These are phyloP conservation scores for Pentalonia nigronervosa DNA, from an alignment of 1,140 invertebrate species.

Conservation along the genomic window DNA sequence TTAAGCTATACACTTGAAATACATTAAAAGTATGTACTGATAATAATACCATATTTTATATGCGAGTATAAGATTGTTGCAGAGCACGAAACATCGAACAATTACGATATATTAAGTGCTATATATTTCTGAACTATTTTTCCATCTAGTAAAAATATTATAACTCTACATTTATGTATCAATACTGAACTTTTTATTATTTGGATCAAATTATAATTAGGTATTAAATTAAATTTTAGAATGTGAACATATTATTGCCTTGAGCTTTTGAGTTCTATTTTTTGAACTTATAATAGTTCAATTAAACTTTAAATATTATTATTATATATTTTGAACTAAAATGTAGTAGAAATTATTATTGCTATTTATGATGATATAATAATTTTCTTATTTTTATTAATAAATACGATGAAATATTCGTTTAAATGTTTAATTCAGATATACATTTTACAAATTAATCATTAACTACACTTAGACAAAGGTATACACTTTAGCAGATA, in stretches of 20 bases:
- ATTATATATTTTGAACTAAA: neutral
- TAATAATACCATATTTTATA: too few species aligned
- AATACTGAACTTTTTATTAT: neutral
- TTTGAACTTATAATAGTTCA: neutral
- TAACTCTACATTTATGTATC: neutral
- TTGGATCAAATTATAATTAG: too few species aligned
- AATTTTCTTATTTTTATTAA: neutral
- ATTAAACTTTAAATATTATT: neutral
- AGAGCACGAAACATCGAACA: too few species aligned
- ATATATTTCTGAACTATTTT: too few species aligned
- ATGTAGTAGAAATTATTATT: neutral
- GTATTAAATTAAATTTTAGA: neutral
- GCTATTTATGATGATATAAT: neutral
- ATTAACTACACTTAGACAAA: neutral
- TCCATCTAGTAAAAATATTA: too few species aligned
- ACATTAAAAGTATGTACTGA: neutral
- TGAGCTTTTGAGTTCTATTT: neutral
- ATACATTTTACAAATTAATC: neutral
- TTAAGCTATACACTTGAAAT: neutral
- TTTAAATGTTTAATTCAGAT: neutral
- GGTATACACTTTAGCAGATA: neutral
- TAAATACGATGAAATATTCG: neutral
- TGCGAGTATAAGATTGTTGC: too few species aligned
- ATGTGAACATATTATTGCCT: neutral
- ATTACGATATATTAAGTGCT: too few species aligned